Evolutionary conservation across 2,797 vertebrate genomes (phyloP).

Genomic region (Triplophysa yarkandensis): DNA sequence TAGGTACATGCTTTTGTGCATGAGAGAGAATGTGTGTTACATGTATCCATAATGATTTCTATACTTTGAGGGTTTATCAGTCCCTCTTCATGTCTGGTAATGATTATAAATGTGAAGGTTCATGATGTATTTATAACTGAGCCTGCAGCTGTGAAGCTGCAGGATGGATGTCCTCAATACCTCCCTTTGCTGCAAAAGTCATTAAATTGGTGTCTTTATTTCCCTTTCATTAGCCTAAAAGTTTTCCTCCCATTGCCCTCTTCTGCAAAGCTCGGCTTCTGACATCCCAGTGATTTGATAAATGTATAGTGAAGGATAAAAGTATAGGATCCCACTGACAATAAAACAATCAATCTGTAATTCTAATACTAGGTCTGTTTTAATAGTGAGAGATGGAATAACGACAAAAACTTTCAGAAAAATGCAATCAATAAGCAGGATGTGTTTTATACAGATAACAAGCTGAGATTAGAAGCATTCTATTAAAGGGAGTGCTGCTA

Average conservation of each 20-base stretch:
- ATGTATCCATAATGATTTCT: constrained; percentile 21
- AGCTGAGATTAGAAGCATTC: too few relatives aligned
- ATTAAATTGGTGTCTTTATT: constrained; percentile 27
- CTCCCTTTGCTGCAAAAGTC: constrained; percentile 28
- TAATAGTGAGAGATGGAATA: too few relatives aligned
- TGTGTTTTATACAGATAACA: too few relatives aligned
- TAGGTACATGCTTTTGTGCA: not conserved
- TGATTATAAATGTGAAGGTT: constrained; percentile 34
- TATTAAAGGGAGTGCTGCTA: too few relatives aligned
- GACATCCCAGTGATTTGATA: not conserved
- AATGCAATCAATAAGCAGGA: too few relatives aligned
- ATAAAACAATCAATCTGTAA: too few relatives aligned
- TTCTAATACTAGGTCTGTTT: too few relatives aligned
- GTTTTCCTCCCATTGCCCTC: not conserved
- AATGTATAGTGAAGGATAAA: too few relatives aligned
- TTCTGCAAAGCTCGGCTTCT: not conserved
- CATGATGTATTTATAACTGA: constrained; percentile 25
- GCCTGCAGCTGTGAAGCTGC: constrained; percentile 33
- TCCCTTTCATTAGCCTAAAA: not conserved
- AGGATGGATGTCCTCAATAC: constrained; percentile 40
- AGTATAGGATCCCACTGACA: too few relatives aligned
- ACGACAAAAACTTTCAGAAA: too few relatives aligned
- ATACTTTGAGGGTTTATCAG: constrained; percentile 4
- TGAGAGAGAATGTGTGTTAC: not conserved
- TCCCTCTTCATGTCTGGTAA: not conserved